These are phyloP conservation scores for Aldabrachelys gigantea DNA, from an alignment of 2,113 vertebrate species.

Conservation along the genomic window DNA sequence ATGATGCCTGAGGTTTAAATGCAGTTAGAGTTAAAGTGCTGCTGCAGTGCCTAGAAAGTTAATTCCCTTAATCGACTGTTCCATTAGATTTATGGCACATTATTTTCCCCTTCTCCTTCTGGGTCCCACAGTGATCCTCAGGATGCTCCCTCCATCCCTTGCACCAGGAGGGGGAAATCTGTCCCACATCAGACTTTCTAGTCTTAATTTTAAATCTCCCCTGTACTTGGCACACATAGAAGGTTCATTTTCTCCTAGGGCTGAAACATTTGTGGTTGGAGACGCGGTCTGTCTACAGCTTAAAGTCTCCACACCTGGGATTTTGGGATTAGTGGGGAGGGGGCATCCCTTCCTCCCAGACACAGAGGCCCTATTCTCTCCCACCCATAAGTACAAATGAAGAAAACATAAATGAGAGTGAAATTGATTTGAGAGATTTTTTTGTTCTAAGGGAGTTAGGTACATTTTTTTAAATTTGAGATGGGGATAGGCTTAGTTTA, in stretches of 20 bases:
- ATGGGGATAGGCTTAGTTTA: conserved; percentile 4
- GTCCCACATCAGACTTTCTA: neutral
- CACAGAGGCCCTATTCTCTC: neutral
- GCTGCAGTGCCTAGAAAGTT: neutral
- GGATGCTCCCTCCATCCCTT: neutral
- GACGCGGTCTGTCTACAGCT: neutral
- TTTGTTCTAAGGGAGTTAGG: conserved; percentile 10
- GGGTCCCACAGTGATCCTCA: neutral
- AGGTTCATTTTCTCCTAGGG: neutral
- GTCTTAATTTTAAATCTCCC: neutral
- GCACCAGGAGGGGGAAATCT: neutral
- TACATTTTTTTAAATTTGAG: neutral
- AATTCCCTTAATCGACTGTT: neutral
- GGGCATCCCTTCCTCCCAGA: neutral
- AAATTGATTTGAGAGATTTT: neutral
- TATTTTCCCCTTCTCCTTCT: neutral
- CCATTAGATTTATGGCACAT: neutral
- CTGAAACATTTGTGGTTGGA: neutral
- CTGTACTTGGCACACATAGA: neutral
- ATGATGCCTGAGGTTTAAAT: neutral
- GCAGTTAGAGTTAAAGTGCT: neutral
- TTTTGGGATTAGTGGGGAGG: neutral
- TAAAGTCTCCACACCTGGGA: neutral
- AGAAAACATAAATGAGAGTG: neutral
- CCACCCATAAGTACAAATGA: neutral